Base-by-base conservation (phyloP, 2,888 invertebrate species). In the Dolomedes plantarius region DNA sequence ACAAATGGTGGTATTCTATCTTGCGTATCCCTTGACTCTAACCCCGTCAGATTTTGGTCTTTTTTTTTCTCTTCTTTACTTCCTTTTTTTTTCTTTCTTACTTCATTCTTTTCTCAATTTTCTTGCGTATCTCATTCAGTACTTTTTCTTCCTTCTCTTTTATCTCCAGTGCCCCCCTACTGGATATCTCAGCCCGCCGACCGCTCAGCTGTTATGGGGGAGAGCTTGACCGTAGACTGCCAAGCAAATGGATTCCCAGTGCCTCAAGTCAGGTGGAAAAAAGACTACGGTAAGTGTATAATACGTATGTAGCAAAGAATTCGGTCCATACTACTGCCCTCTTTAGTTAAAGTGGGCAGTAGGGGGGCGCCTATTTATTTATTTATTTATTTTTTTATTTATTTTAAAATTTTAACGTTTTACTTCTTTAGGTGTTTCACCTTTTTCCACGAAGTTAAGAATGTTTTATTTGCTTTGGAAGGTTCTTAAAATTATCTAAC, bases 161-260 rank as follows among this genome's bases (percentile, higher is more conserved):
- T 75, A n/a, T 31, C 19, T 32, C 36, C 72, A 92, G 92, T 92
- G 19, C 91, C 91, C 0, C 91, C 91, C 13, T 89, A 90, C 23
- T 92, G 92, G 92, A 89, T 90, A 0, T 89, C 89, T n/a, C 91
- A 91, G 73, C 91, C 91, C 0, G 89, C 89, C 36, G 91, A 91
- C 86, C 89, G 90, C 1, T 90, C 89, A 71, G 91, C 91, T 2
- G 90, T 91, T 19, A 89, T 91, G n/a, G 90, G 90, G 29, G 89
- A 90, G 65, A 89, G 89, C 3, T 90, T 91, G 1, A 88, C 89
- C 28, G 86, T 89, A 23, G 88, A 89, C 78, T 89, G 89, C 83
- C 89, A 89, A 72, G 89, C 89, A 31, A 87, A 87, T 90, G 41
- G 90, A 90, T 89, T 91, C 91, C 88, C 90, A 89, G 89, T 88